Base-by-base conservation (phyloP, 2,888 invertebrate genomes). In the Erpobdella octoculata region DNA sequence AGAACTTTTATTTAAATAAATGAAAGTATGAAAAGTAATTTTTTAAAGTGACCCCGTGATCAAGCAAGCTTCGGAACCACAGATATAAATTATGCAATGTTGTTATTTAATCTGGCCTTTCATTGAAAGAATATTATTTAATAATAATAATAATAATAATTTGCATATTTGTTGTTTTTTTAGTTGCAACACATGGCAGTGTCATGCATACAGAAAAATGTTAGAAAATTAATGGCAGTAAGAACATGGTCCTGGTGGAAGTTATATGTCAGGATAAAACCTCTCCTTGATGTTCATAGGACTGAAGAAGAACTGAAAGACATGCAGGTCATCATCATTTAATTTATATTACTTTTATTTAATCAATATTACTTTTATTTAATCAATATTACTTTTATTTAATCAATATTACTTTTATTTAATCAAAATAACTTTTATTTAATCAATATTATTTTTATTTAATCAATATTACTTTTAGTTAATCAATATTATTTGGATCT, bases 221-320 rank as follows among this genome's bases (percentile, higher is more conserved):
- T 95, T 70, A 88, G 91, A 78, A 93, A 93, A 79, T 91, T 93
- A 84, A 87, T 93, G 84, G 88, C 90, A 73, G 93, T 95, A 21
- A 87, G 92, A 58, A 92, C 92, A 84, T 96, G 96, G 96, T 91
- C 92, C 12, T 96, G 96, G 96, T 96, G 96, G 96, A 86, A 92
- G 75, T 87, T 96, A 75, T 88, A 94, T 83, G 91, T 93, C 73
- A 89, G 92, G 78, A 92, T 96, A 66, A 89, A 91, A 70, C 77
- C 75, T 76, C 86, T 96, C 76, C 87, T 96, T 73, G 92, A 93
- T 80, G 94, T 95, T 9, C 92, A 94, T 83, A 87, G 93, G 74
- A 93, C 93, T 31, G 94, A 95, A 82, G 93, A 94, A 83, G 90
- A 93, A 81, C 87, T 95, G 73, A 89, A 90, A 76, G 88, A 89